Base-by-base conservation (phyloP, 2,113 vertebrate species). In the Carollia perspicillata region DNA sequence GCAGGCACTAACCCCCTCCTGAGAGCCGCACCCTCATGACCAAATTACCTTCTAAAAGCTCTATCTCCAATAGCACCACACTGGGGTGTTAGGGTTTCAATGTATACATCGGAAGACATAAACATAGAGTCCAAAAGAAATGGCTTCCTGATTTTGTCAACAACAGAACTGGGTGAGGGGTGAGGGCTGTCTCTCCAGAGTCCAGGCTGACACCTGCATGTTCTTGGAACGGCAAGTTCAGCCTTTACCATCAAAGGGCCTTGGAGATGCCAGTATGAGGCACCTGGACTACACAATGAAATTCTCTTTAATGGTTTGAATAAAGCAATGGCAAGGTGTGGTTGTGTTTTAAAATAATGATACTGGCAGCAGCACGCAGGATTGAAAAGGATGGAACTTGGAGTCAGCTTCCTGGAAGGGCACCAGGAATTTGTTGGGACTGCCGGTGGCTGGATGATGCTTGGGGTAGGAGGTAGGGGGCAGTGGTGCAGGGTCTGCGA, bases 161-260 rank as follows among this genome's bases (percentile, higher is more conserved):
- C 1, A 3, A 2, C 13, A 47, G 16, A 68, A 33, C 5, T 72
- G 6, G 8, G 6, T 23, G 40, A 5, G 22, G 3, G 5, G 3
- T 1, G 26, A 5, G 8, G 11, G 0, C 0, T 28, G 55, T 40
- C 1, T 17, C n/a, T 28, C 33, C 4, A 6, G 74, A 12, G 20
- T n/a, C 35, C 3, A 22, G 9, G 11, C 9, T 49, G 2, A 10
- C 60, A 30, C 42, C 11, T 30, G 3, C 18, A 5, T 6, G 4
- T 11, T 37, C 23, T 78, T 13, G 3, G 20, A 53, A 30, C 0
- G 71, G 37, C 7, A 47, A 3, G 0, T 7, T 33, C 28, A 66
- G 20, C 28, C 18, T 6, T 6, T 5, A 4, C 0, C 18, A 8
- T n/a, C 2, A 42, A 49, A 35, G 3, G 3, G 8, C 8, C 16